Base-by-base conservation (phyloP, 2,888 invertebrate species). In the Callinectes sapidus region DNA sequence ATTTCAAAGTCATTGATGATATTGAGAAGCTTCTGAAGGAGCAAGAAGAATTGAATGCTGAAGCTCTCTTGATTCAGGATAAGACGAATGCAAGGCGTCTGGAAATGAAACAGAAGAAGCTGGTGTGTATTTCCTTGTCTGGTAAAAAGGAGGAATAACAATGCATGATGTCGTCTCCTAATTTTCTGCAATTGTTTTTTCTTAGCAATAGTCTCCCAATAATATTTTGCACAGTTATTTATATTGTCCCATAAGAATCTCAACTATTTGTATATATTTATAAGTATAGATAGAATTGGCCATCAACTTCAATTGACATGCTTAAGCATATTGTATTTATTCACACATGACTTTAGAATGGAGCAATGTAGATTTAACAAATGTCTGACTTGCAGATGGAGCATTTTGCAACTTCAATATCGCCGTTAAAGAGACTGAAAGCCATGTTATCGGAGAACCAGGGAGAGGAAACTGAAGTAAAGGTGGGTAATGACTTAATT, bases 11-110 rank as follows among this genome's bases (percentile, higher is more conserved):
- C 13, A 18, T n/a, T n/a, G 32, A 54, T 48, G 61, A 90, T 28
- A 54, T 90, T 35, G 90, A 90, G 61, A 90, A 55, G 16, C 39
- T 90, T 13, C 3, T 23, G 10, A 90, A 55, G 86, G 90, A 90
- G 39, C 90, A 90, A 90, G 90, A 90, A 32, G 86, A 90, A 61
- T 81, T 90, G 10, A 86, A 13, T 61, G 39, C 2, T 28, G 61
- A 90, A 55, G 90, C 90, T 39, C 23, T 35, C 14, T 2, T 86
- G 42, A 35, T 90, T 16, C 32, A 39, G 61, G 61, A 86, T 39
- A 54, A 86, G 54, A 90, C 61, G 86, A 13, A 2, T 39, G 32
- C 55, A 39, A 90, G 90, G n/a, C 86, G 86, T 39, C 55, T 55
- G 23, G 39, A 66, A 39, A 90, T 90, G 90, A 90, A 86, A 61